Conservation (phyloP, 2,797 vertebrate genomes). For the Rhinichthys osculus region DNA sequence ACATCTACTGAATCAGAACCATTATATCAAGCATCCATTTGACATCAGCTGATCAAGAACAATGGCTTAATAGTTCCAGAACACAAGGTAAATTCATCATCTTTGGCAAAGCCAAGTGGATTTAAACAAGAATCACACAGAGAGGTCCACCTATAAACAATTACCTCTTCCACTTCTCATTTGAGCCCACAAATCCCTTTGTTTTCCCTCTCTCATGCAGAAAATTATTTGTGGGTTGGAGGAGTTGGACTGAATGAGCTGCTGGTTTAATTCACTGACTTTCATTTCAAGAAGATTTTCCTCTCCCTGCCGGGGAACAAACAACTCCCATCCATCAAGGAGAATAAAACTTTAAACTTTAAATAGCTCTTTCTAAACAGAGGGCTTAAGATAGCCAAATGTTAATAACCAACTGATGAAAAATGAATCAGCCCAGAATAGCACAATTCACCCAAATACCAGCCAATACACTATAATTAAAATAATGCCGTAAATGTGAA, state of each 20-base stretch:
- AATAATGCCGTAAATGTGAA: constrained; percentile 74
- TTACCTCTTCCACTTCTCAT: constrained; percentile 59
- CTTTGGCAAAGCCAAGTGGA: constrained; percentile 4
- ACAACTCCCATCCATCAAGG: constrained; percentile 74
- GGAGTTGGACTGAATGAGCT: constrained; percentile 55
- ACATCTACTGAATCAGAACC: background rate
- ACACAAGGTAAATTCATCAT: constrained; percentile 45
- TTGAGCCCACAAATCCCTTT: constrained; percentile 55
- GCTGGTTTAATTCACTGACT: constrained; percentile 53
- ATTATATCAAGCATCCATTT: constrained; percentile 20
- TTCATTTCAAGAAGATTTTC: constrained; percentile 66
- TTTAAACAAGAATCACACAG: constrained; percentile 53
- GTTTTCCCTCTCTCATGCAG: constrained; percentile 63
- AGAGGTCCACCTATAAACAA: constrained; percentile 53
- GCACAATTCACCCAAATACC: constrained; percentile 78
- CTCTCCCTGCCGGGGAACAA: constrained; percentile 64
- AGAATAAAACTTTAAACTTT: constrained; percentile 71
- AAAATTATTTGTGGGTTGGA: constrained; percentile 65
- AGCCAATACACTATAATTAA: constrained; percentile 80
- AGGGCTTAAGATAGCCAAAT: constrained; percentile 72
- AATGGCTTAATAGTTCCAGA: constrained; percentile 48
- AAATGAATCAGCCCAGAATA: constrained; percentile 83
- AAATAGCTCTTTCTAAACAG: constrained; percentile 73
- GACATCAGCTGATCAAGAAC: background rate
- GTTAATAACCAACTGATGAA: constrained; percentile 84